Evolutionary conservation across 2,888 invertebrate genomes (phyloP), one percentile per base, ranked within the genome.

Genomic region (Oxyscelio sp.): DNA sequence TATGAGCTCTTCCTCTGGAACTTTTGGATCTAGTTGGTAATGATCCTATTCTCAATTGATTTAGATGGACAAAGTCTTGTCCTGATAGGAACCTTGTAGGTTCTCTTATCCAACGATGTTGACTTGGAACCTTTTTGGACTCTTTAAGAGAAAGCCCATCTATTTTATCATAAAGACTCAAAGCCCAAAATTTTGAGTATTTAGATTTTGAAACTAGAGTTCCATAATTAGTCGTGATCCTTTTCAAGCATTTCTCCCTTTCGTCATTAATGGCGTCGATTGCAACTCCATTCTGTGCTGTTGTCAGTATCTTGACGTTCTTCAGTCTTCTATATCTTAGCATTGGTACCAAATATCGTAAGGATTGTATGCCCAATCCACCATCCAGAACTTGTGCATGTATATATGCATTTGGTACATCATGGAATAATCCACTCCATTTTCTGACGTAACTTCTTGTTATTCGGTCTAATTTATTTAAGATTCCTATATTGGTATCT

Each of bases 381-480:
- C 85, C 90, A 74, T 90, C 90, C 59, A 59, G 86, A 0, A 86
- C 52, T 2, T 83, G 58, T 0, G 92, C 89, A 59, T 94, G 74
- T 90, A 93, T 0, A 86, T 52, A 52, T 5, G 50, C 91, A 3
- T 79, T 86, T 0, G 92, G 90, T 6, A 85, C 84, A 66, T 92
- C 92, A 3, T 86, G 50, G 0, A 92, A 93, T 0, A 93, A 90
- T 22, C 90, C 86, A 3, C 92, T 75, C 88, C 90, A 90, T 5
- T 68, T 84, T 68, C 93, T 86, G 0, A 91, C 87, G 0, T 85
- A 73, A 0, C 48, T 65, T 74, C 92, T 87, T 50, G 94, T 88
- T 31, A 89, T 81, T 0, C 90, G 63, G 80, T 94, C 94, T 31
- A 92, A 80, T 70, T 90, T 88, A 0, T 89, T 79, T 0, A 94